Evolutionary conservation across 1,140 invertebrate genomes (phyloP).

Genomic region (Camponotus floridanus): DNA sequence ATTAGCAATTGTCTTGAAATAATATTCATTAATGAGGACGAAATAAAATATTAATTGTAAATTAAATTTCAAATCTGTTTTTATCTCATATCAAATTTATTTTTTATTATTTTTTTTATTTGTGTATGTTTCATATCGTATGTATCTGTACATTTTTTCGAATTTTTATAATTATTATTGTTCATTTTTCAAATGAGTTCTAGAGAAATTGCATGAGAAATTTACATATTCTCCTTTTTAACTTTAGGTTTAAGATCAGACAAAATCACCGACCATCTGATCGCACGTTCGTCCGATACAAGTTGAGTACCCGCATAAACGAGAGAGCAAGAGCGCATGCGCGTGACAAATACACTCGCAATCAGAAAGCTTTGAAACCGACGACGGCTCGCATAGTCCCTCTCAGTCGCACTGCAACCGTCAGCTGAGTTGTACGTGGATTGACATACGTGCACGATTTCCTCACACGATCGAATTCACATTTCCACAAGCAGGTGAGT

Average conservation of each 20-base stretch:
- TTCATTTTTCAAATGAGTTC: background rate
- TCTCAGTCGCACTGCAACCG: slow-evolving; percentile 73
- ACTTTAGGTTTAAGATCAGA: background rate
- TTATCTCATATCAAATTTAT: no score
- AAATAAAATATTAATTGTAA: background rate
- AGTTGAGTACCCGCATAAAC: slow-evolving; percentile 57
- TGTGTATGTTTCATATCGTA: background rate
- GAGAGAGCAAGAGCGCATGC: slow-evolving; percentile 49
- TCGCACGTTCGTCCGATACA: background rate
- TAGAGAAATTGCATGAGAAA: background rate
- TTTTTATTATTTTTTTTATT: background rate
- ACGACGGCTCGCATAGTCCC: slow-evolving; percentile 53
- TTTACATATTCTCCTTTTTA: background rate
- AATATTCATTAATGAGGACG: background rate
- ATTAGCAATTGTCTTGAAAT: background rate
- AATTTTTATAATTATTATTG: background rate
- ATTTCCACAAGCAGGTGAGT: slow-evolving; percentile 63
- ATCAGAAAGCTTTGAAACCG: slow-evolving; percentile 70
- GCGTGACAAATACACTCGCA: slow-evolving; percentile 17
- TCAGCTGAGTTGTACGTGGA: slow-evolving; percentile 16
- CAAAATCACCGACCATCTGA: background rate
- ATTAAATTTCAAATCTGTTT: slow-evolving; percentile 1
- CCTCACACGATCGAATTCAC: slow-evolving; percentile 5
- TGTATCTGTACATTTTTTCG: background rate
- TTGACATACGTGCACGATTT: background rate